Evolutionary conservation across 2,797 vertebrate species (phyloP).

Genomic region (Sebastes diploproa): DNA sequence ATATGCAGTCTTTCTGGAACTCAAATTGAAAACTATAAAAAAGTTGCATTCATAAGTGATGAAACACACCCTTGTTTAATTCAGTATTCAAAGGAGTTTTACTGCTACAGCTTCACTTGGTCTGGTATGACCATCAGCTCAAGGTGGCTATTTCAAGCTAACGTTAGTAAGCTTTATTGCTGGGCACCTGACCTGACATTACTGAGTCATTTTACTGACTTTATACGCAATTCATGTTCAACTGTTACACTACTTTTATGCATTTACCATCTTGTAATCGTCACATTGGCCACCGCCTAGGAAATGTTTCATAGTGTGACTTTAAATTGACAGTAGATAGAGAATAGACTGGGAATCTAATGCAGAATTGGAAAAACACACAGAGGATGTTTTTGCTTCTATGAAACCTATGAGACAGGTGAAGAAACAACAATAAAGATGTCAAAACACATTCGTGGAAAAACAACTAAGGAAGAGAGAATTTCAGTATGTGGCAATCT

Average conservation of each 20-base stretch:
- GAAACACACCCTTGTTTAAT: no score
- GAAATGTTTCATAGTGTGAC: not conserved
- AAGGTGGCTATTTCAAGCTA: not conserved
- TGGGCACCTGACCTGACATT: not conserved
- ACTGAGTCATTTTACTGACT: not conserved
- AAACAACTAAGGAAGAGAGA: no score
- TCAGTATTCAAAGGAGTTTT: no score
- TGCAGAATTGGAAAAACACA: not conserved
- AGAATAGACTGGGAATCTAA: not conserved
- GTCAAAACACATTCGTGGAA: not conserved
- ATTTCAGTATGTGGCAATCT: not conserved
- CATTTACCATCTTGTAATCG: not conserved
- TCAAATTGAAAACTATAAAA: no score
- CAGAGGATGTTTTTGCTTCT: not conserved
- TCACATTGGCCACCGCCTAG: not conserved
- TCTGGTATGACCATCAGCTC: not conserved
- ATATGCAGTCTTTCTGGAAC: no score
- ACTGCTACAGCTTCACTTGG: not conserved
- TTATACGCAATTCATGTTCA: no score
- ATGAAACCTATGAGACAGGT: no score
- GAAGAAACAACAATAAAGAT: not conserved
- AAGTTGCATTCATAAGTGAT: no score
- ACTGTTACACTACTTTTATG: not conserved
- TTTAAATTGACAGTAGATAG: not conserved
- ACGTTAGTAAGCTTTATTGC: not conserved